Conservation (phyloP, 2,113 vertebrate genomes). For the Crypturellus undulatus region DNA sequence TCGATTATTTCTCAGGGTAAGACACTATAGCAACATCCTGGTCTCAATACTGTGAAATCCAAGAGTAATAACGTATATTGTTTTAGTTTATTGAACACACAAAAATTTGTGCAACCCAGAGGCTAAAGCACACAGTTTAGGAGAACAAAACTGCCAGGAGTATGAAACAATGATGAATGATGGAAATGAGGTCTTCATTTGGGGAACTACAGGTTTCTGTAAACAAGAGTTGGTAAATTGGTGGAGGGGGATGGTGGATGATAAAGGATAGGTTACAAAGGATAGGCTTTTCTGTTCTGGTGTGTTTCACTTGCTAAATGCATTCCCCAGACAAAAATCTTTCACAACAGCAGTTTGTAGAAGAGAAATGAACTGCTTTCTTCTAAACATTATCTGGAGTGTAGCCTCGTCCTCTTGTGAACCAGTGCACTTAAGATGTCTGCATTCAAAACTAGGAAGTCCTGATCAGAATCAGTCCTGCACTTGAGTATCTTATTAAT, state of each 20-base stretch:
- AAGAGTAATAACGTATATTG: slow-evolving; percentile 69
- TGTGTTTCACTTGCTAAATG: slow-evolving; percentile 17
- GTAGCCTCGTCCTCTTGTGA: not conserved
- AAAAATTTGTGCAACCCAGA: slow-evolving; percentile 63
- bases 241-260: not conserved
- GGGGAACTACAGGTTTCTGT: not conserved
- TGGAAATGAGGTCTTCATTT: slow-evolving; percentile 50
- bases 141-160: slow-evolving; percentile 37
- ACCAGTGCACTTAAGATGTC: not conserved
- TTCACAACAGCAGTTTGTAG: not conserved
- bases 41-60: slow-evolving; percentile 69
- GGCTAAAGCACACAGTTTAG: slow-evolving; percentile 53
- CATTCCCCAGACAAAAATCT: not conserved
- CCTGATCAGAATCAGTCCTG: accelerated
- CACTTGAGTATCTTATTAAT: not conserved
- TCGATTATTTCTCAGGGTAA: slow-evolving; percentile 75
- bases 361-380: not conserved
- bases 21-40: slow-evolving; percentile 52
- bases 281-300: not conserved
- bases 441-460: not conserved
- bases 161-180: not conserved
- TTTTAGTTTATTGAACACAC: slow-evolving; percentile 74
- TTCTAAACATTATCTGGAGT: not conserved
- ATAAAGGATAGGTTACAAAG: not conserved
- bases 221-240: slow-evolving; percentile 17